Percentiles rank a stretch among this genome's conserved stretches.
These are phyloP conservation scores for Ptychoptera albimana DNA, from an alignment of 2,888 invertebrate species.

Conservation along the genomic window DNA sequence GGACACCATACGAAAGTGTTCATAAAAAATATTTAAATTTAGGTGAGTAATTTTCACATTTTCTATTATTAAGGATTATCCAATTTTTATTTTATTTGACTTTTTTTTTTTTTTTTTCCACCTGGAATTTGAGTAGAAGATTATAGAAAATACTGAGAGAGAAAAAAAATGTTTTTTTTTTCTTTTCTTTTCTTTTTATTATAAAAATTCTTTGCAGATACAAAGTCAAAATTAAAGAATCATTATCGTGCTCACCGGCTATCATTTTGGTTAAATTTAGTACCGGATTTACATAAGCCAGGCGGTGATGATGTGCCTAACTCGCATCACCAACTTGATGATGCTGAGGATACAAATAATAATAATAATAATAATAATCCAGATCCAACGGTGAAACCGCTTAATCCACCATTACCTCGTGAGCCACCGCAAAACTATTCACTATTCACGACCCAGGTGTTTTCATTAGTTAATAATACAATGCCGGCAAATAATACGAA, in stretches of 20 bases:
- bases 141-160: background rate
- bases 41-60: conserved; percentile 34
- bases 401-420: conserved; percentile 25
- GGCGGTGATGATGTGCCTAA: conserved; percentile 74
- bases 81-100: background rate
- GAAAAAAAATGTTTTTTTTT: conserved; percentile 1
- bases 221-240: conserved; percentile 77
- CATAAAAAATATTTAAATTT: conserved; percentile 86
- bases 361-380: conserved; percentile 52
- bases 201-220: conserved; percentile 40
- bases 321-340: conserved; percentile 70
- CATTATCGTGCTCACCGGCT: conserved; percentile 86
- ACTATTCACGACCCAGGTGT: conserved; percentile 29
- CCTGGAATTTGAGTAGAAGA: background rate
- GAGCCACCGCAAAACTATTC: conserved; percentile 17
- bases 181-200: conserved; percentile 9
- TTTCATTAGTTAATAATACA: conserved; percentile 28
- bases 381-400: conserved; percentile 34
- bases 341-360: conserved; percentile 45
- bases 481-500: conserved; percentile 21
- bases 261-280: conserved; percentile 88
- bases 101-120: background rate
- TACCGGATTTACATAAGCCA: conserved; percentile 80
- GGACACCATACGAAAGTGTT: conserved; percentile 85
- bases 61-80: background rate